phyloP scores from a whole-genome alignment of 2,797 vertebrate genomes.

The Microhierax caerulescens region DNA sequence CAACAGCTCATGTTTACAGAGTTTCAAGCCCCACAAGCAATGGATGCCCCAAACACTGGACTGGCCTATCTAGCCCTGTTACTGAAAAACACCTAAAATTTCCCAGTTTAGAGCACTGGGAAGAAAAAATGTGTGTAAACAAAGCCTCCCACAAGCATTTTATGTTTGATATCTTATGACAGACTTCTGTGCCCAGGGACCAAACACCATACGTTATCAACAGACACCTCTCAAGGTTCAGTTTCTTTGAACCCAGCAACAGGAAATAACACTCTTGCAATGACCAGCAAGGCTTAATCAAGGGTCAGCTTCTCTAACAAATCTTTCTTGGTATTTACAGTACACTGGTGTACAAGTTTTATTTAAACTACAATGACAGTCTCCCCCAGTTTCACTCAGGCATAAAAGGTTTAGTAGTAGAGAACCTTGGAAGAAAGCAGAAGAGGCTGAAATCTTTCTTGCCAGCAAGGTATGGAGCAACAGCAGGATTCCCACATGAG shows the following conservation, averaged over 20 bases:
- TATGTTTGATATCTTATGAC: rapidly evolving
- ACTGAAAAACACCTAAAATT: background rate
- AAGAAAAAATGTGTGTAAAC: rapidly evolving
- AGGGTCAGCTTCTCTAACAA: background rate
- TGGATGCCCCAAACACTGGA: background rate
- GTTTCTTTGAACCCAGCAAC: background rate
- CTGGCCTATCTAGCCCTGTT: background rate
- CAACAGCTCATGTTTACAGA: background rate
- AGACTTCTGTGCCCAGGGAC: background rate
- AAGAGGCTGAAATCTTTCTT: background rate
- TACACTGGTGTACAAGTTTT: background rate
- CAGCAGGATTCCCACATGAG: background rate
- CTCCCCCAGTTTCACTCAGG: background rate
- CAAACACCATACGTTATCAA: background rate
- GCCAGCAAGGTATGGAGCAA: background rate
- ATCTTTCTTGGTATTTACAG: background rate
- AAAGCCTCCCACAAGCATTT: background rate
- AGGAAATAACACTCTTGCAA: background rate
- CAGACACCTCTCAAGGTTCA: background rate
- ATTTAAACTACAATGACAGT: background rate
- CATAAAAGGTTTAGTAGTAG: background rate
- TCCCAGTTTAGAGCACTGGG: background rate
- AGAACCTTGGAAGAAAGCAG: background rate
- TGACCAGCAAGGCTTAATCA: background rate
- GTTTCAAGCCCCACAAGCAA: background rate